Evolutionary conservation across 2,797 vertebrate species (phyloP).

Genomic region (Glyptemys insculpta): DNA sequence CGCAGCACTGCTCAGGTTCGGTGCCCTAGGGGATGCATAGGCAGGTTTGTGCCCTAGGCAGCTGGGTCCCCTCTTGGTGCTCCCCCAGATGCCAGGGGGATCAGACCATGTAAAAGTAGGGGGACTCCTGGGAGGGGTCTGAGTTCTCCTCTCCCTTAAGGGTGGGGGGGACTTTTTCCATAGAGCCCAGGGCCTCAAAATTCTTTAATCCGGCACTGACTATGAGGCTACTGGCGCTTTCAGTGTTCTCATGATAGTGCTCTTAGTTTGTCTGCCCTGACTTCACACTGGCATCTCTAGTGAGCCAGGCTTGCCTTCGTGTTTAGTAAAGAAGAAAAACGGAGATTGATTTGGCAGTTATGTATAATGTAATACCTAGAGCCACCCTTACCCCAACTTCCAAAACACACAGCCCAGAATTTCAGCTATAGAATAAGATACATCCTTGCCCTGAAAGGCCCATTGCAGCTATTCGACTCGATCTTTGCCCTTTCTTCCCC

Average conservation of each 20-base stretch:
- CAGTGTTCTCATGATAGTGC: background rate
- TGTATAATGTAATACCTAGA: background rate
- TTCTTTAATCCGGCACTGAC: no score
- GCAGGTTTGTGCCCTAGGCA: no score
- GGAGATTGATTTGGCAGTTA: background rate
- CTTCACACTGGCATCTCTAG: background rate
- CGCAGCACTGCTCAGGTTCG: no score
- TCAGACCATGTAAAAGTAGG: no score
- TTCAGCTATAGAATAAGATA: background rate
- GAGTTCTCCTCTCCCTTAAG: no score
- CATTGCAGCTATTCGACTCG: background rate
- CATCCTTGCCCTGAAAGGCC: fast-evolving
- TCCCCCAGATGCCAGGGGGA: no score
- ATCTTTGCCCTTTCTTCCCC: background rate
- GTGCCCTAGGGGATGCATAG: no score
- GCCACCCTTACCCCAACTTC: background rate
- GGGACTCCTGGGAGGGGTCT: no score
- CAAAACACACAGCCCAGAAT: background rate
- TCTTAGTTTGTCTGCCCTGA: background rate
- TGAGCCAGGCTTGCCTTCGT: background rate
- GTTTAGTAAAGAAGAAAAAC: background rate
- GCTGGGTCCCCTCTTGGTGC: no score
- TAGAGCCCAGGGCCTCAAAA: no score
- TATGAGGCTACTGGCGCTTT: background rate
- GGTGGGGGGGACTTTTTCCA: no score